Evolutionary conservation across 2,888 invertebrate genomes (phyloP).

Genomic region (Empis livida): DNA sequence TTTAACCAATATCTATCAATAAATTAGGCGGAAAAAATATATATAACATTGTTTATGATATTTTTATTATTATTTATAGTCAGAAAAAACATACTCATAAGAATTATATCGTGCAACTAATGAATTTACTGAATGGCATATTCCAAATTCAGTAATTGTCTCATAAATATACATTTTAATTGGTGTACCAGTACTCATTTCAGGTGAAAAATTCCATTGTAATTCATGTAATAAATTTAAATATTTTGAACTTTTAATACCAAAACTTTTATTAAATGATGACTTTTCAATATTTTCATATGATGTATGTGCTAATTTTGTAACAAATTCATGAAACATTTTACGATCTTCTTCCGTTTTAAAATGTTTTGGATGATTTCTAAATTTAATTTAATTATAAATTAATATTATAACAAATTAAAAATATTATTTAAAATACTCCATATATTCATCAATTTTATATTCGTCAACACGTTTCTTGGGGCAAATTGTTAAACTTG

Average conservation of each 20-base stretch:
- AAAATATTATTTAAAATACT: constrained; percentile 30
- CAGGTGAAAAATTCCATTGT: constrained; percentile 41
- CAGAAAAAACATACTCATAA: constrained; percentile 20
- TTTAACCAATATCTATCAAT: constrained; percentile 42
- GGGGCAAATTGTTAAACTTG: constrained; percentile 54
- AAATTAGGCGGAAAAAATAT: background rate
- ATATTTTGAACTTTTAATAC: constrained; percentile 43
- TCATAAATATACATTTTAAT: constrained; percentile 41
- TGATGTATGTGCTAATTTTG: constrained; percentile 42
- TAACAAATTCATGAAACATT: constrained; percentile 42
- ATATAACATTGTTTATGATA: background rate
- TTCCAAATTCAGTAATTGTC: constrained; percentile 54
- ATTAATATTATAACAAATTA: background rate
- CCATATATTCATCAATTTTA: constrained; percentile 41
- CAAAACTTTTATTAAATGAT: constrained; percentile 37
- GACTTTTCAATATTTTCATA: constrained; percentile 47
- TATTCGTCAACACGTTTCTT: constrained; percentile 40
- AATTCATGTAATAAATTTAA: constrained; percentile 39
- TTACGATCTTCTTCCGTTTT: constrained; percentile 39
- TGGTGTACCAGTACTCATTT: constrained; percentile 43
- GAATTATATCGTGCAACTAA: constrained; percentile 41
- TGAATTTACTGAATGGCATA: constrained; percentile 57
- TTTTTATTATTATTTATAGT: no score
- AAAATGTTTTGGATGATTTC: constrained; percentile 21
- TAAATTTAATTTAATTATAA: constrained; percentile 4